Evolutionary conservation across 2,888 invertebrate species (phyloP).

Genomic region (Glomeris marginata): DNA sequence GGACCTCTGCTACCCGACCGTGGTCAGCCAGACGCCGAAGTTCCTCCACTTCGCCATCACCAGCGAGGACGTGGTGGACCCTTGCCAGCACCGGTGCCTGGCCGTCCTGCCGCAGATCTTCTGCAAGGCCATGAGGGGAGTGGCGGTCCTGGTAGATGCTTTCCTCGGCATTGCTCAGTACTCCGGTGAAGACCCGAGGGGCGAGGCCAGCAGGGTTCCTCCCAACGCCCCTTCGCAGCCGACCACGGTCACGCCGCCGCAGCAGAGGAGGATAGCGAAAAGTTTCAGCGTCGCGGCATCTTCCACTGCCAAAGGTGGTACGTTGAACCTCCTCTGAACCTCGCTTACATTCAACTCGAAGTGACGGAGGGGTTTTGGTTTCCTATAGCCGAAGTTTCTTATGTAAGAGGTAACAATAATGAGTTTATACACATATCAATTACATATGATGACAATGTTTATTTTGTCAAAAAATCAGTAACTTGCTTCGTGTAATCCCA

Average conservation of each 20-base stretch:
- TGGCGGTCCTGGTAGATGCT: slow-evolving; percentile 86
- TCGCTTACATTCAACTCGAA: too few relatives aligned
- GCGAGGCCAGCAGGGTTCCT: neutral
- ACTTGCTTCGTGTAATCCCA: too few relatives aligned
- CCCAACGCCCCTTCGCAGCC: slow-evolving; percentile 35
- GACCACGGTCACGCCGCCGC: slow-evolving; percentile 36
- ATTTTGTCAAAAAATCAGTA: too few relatives aligned
- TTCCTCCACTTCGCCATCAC: slow-evolving; percentile 67
- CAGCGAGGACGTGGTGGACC: slow-evolving; percentile 60
- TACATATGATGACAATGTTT: too few relatives aligned
- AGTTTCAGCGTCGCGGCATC: slow-evolving; percentile 78
- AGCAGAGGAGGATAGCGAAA: slow-evolving; percentile 75
- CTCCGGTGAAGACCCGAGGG: slow-evolving; percentile 5
- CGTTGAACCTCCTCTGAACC: too few relatives aligned
- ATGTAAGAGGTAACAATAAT: too few relatives aligned
- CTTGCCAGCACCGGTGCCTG: slow-evolving; percentile 79
- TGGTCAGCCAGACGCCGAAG: slow-evolving; percentile 54
- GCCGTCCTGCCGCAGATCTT: slow-evolving; percentile 74
- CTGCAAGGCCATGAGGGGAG: slow-evolving; percentile 80
- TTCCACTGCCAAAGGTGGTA: slow-evolving; percentile 47
- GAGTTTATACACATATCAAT: too few relatives aligned
- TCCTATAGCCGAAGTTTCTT: too few relatives aligned
- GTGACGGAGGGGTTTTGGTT: too few relatives aligned
- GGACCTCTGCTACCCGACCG: slow-evolving; percentile 70
- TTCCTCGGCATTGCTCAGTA: slow-evolving; percentile 50